phyloP scores from a whole-genome alignment of 2,888 invertebrate genomes.

The Drosophila putrida region DNA sequence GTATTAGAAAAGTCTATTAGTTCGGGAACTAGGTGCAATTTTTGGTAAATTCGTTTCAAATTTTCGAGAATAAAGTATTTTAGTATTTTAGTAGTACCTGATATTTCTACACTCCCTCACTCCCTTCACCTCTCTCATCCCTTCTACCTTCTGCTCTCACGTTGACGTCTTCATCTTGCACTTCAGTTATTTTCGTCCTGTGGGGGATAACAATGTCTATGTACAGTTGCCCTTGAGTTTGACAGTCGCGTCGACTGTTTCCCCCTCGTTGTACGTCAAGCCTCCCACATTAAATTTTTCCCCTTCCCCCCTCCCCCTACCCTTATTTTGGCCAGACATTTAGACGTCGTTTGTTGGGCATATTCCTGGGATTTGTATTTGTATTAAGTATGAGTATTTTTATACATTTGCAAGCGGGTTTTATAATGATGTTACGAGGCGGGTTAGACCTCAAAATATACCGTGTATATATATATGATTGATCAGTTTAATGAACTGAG shows the following conservation, averaged over 20 bases:
- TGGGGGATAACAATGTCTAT: constrained; percentile 4
- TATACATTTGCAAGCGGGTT: too few relatives aligned
- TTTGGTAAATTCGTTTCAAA: too few relatives aligned
- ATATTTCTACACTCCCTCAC: too few relatives aligned
- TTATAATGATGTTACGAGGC: too few relatives aligned
- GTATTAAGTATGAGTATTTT: neutral
- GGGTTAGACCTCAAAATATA: too few relatives aligned
- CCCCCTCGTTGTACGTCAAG: neutral
- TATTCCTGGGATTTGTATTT: neutral
- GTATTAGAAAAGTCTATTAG: neutral
- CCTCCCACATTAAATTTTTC: too few relatives aligned
- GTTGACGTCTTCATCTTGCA: constrained; percentile 12
- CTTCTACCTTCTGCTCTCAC: neutral
- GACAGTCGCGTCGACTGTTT: constrained; percentile 23
- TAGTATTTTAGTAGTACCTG: neutral
- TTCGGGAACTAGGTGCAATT: too few relatives aligned
- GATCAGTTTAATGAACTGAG: too few relatives aligned
- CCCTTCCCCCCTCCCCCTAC: neutral
- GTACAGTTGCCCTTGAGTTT: constrained; percentile 66
- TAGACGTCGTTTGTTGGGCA: constrained; percentile 7
- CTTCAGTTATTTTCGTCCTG: constrained; percentile 2
- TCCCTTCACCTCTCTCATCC: too few relatives aligned
- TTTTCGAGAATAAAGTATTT: too few relatives aligned
- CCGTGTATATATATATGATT: too few relatives aligned
- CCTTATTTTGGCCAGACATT: constrained; percentile 6